phyloP scores from a whole-genome alignment of 2,888 invertebrate genomes.

The Rhagonycha fulva region DNA sequence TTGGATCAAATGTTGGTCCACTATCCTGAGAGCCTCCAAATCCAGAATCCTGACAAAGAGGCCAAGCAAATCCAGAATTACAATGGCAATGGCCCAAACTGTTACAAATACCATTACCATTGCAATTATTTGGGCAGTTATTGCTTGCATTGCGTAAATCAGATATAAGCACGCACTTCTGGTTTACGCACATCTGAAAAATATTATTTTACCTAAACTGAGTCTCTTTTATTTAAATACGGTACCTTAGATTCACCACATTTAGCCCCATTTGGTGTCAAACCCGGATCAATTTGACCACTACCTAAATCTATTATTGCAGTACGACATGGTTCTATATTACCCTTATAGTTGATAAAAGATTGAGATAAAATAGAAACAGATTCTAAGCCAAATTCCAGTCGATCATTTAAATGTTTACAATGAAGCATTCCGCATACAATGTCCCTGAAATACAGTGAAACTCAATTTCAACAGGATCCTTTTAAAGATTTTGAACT shows the following conservation, averaged over 20 bases:
- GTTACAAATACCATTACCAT: conserved; percentile 88
- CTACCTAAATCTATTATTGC: conserved; percentile 92
- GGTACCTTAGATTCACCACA: conserved; percentile 82
- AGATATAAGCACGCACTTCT: conserved; percentile 79
- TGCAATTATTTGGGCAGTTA: conserved; percentile 79
- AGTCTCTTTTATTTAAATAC: neutral
- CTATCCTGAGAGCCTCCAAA: conserved; percentile 89
- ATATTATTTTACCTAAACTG: neutral
- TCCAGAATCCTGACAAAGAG: conserved; percentile 83
- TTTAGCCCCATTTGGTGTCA: conserved; percentile 92
- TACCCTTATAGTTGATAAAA: conserved; percentile 79
- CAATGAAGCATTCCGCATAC: conserved; percentile 96
- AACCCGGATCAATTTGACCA: conserved; percentile 89
- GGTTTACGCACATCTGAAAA: conserved; percentile 87
- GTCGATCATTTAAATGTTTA: conserved; percentile 86
- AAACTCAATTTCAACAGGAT: neutral
- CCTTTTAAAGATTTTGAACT: conserved; percentile 51
- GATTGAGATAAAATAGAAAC: conserved; percentile 81
- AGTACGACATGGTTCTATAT: conserved; percentile 85
- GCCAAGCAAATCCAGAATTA: conserved; percentile 85
- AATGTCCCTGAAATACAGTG: conserved; percentile 62
- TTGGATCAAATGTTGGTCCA: conserved; percentile 86
- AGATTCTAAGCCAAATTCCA: conserved; percentile 94
- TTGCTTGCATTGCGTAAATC: conserved; percentile 62
- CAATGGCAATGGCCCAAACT: conserved; percentile 92